Evolutionary conservation across 2,113 vertebrate genomes (phyloP).

Genomic region (Dinomys branickii): DNA sequence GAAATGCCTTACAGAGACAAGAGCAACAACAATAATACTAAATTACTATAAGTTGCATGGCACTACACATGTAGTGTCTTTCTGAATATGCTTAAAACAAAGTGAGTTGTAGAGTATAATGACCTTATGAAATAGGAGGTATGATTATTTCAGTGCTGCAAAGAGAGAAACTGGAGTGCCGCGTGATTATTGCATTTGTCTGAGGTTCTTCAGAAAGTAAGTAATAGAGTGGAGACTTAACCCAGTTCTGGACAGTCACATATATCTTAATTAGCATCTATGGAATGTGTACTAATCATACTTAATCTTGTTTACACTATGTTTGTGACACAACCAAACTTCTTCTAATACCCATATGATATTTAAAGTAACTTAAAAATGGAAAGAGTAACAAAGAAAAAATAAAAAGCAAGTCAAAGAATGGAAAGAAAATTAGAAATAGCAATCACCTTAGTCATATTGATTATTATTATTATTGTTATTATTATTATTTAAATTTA

Average conservation of each 20-base stretch:
- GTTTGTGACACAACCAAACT: neutral
- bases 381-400: neutral
- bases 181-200: neutral
- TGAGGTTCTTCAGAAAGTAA: neutral
- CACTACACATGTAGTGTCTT: neutral
- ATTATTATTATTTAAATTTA: constrained; percentile 5
- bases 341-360: neutral
- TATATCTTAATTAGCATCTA: neutral
- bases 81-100: neutral
- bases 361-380: neutral
- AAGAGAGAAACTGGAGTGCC: neutral
- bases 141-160: neutral
- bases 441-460: neutral
- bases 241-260: neutral
- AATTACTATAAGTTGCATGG: neutral
- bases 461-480: too few species aligned
- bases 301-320: neutral
- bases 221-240: neutral
- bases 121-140: neutral
- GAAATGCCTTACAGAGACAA: neutral
- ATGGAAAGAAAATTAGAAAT: neutral
- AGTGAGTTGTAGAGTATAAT: neutral
- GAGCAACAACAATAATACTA: neutral
- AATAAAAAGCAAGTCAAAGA: neutral
- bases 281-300: neutral